A percentile compares a stretch with the other conserved stretches of the same genome.
These are phyloP conservation scores for Eledone cirrhosa DNA, from an alignment of 2,888 invertebrate species.

Conservation along the genomic window DNA sequence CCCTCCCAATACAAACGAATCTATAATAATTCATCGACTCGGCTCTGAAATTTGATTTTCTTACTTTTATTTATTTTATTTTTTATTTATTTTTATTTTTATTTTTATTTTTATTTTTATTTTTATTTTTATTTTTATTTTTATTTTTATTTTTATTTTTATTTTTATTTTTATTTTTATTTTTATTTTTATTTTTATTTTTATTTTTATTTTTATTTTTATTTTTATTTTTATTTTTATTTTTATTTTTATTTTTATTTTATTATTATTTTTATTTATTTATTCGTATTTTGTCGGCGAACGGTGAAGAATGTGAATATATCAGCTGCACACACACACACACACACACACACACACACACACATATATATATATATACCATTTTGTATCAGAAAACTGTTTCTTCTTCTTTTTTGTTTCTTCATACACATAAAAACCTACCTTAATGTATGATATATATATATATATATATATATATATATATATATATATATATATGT, in stretches of 20 bases:
- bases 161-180: neutral
- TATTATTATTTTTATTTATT: neutral
- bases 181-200: neutral
- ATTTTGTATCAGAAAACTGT: neutral
- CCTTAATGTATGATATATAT: neutral
- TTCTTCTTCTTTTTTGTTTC: neutral
- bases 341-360: too few relatives aligned
- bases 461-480: neutral
- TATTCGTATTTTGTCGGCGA: neutral
- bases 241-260: too few relatives aligned
- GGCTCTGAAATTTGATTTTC: neutral
- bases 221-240: neutral
- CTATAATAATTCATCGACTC: conserved; percentile 21
- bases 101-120: neutral
- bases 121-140: neutral
- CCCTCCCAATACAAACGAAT: neutral
- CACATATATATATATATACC: neutral
- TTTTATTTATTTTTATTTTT: neutral
- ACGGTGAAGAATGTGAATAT: neutral
- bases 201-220: neutral
- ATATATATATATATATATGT: neutral
- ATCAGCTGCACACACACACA: neutral
- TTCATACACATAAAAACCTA: conserved; percentile 8
- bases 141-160: neutral
- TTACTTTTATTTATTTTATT: neutral